A percentile compares a stretch with the other conserved stretches of the same genome.
Conservation (phyloP, 1,140 invertebrate genomes). For the Manduca sexta region DNA sequence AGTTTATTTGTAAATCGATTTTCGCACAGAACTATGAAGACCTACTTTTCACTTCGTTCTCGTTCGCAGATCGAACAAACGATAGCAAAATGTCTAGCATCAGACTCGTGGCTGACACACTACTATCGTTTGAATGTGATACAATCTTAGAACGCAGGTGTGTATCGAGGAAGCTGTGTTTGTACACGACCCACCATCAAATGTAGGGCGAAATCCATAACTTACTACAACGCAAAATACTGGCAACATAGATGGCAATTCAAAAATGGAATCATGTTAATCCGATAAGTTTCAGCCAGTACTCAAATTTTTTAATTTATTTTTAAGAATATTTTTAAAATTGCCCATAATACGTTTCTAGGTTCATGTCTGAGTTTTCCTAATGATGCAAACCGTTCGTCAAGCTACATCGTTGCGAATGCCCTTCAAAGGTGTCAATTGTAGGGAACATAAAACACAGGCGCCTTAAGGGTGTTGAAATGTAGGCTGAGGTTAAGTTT, state of each 20-base stretch:
- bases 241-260: no score
- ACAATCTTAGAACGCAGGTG: conserved; percentile 5
- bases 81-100: conserved; percentile 13
- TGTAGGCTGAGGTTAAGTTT: background rate
- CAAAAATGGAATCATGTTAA: no score
- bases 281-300: no score
- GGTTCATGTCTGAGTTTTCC: background rate
- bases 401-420: background rate
- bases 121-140: conserved; percentile 6
- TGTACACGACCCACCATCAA: no score
- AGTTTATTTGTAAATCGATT: no score
- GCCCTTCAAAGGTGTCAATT: background rate
- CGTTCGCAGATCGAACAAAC: conserved; percentile 2
- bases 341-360: no score
- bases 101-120: background rate
- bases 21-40: background rate
- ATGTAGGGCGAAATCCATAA: no score
- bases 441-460: background rate
- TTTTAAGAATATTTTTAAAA: no score
- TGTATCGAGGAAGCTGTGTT: background rate
- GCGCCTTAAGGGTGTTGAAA: background rate
- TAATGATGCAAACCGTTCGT: background rate
- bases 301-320: no score
- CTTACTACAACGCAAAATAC: no score
- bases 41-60: conserved; percentile 6